These are phyloP conservation scores for Dryobotodes eremita DNA, from an alignment of 2,888 invertebrate species.

Conservation along the genomic window DNA sequence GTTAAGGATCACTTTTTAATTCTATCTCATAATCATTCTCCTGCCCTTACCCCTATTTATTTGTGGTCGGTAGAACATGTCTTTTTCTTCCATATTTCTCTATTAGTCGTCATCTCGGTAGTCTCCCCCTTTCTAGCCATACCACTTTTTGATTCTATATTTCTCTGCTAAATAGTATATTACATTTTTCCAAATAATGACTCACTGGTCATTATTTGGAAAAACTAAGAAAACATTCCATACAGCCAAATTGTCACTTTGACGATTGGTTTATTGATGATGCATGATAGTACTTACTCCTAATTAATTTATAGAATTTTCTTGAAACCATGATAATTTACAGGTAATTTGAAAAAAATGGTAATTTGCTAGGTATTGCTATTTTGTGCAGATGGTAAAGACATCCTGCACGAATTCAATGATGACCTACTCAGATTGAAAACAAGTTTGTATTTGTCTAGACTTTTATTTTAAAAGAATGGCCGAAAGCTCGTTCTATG, in stretches of 20 bases:
- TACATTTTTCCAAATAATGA: not conserved
- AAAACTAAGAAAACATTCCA: not conserved
- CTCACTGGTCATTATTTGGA: not conserved
- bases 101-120: too few relatives aligned
- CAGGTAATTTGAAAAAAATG: too few relatives aligned
- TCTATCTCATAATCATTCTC: too few relatives aligned
- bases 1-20: too few relatives aligned
- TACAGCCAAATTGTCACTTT: not conserved
- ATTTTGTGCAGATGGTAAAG: not conserved
- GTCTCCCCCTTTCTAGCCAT: not conserved
- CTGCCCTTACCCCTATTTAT: too few relatives aligned
- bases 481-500: not conserved
- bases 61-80: too few relatives aligned
- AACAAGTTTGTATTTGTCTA: not conserved
- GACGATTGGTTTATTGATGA: not conserved
- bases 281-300: not conserved
- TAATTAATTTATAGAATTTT: not conserved
- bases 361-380: not conserved
- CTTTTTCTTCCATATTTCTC: too few relatives aligned
- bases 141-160: not conserved
- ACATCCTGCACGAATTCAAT: not conserved
- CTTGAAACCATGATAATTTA: not conserved
- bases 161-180: not conserved
- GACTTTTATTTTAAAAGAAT: not conserved
- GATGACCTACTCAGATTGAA: not conserved